Percentiles rank a stretch among this genome's conserved stretches.
Conservation (phyloP, 2,797 vertebrate genomes). For the Sarcophilus harrisii region DNA sequence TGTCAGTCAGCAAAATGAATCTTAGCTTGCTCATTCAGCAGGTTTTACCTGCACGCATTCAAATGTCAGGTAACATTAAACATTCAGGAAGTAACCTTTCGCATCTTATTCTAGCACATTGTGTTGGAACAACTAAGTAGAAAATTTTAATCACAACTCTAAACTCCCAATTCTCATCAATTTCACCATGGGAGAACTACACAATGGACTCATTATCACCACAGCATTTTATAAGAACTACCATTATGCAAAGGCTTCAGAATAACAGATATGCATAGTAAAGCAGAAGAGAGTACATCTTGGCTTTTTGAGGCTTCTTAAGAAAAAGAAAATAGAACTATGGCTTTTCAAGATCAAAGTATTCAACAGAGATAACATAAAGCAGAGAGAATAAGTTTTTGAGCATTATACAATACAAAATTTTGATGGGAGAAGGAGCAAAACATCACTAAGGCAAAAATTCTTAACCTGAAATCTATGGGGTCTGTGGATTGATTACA, state of each 20-base stretch:
- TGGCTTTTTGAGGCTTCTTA: neutral
- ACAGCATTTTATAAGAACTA: neutral
- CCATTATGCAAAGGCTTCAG: neutral
- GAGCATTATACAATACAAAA: neutral
- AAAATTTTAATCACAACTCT: neutral
- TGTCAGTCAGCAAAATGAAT: constrained; percentile 8
- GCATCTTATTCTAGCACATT: neutral
- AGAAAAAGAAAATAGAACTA: neutral
- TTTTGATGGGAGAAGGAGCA: neutral
- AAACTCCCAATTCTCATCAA: neutral
- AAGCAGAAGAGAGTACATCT: neutral
- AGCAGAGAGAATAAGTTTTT: neutral
- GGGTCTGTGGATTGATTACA: neutral
- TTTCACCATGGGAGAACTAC: neutral
- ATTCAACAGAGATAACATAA: neutral
- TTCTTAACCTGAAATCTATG: neutral
- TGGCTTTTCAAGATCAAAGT: constrained; percentile 19
- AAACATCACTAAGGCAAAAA: neutral
- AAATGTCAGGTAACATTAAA: constrained; percentile 29
- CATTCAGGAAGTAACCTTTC: neutral
- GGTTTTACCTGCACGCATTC: neutral
- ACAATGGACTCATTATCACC: neutral
- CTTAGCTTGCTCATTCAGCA: neutral
- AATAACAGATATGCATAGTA: neutral
- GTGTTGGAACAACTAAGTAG: neutral